Percentiles rank a stretch among this genome's conserved stretches.
Conservation (phyloP, 1,140 invertebrate species). For the Brevipalpus yothersi region DNA sequence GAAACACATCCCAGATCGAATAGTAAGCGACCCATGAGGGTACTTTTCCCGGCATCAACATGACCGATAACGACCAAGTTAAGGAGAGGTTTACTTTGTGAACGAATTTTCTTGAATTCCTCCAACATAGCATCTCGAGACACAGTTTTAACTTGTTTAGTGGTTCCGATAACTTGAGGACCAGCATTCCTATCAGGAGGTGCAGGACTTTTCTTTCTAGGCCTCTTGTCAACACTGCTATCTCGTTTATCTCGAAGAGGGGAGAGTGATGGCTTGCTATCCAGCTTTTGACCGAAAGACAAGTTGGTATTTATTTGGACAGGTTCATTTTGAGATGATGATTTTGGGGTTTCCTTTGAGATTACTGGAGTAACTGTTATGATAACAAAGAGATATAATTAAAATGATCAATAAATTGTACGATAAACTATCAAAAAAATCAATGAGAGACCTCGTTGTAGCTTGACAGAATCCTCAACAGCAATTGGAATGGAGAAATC, state of each 20-base stretch:
- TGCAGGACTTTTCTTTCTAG: background rate
- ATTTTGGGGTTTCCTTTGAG: too few species aligned
- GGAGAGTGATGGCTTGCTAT: too few species aligned
- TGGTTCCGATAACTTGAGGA: background rate
- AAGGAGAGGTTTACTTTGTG: slow-evolving; percentile 49
- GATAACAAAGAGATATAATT: too few species aligned
- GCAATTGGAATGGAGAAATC: background rate
- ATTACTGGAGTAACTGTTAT: too few species aligned
- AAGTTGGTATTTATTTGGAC: too few species aligned
- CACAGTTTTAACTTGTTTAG: background rate
- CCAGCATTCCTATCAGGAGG: background rate
- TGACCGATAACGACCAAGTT: slow-evolving; percentile 93
- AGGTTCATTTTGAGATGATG: too few species aligned
- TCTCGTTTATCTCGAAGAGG: too few species aligned
- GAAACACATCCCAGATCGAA: slow-evolving; percentile 70
- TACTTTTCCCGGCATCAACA: slow-evolving; percentile 97
- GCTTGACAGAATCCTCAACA: background rate
- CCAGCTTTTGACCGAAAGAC: too few species aligned
- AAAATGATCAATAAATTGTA: too few species aligned
- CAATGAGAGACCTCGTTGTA: background rate
- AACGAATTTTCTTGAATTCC: slow-evolving; percentile 44
- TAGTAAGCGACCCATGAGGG: slow-evolving; percentile 80
- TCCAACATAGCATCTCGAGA: slow-evolving; percentile 3
- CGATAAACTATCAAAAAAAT: background rate
- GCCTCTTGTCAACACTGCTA: background rate